Base-by-base conservation (phyloP, 2,888 invertebrate species). In the Therioaphis trifolii region DNA sequence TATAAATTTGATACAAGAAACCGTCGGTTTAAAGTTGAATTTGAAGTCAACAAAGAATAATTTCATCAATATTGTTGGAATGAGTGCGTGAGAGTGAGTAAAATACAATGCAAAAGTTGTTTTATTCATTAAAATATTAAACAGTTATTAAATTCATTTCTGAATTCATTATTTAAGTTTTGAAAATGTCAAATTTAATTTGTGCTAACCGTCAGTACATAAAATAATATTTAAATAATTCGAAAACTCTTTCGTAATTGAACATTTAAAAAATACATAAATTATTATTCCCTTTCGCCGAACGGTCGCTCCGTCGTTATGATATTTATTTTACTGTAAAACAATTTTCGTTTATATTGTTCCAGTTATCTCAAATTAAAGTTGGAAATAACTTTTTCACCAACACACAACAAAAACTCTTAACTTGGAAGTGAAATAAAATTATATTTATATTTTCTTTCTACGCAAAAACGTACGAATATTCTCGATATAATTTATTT, bases 251-350 rank as follows among this genome's bases (percentile, higher is more conserved):
- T 40, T 58, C 40, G 40, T 75, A 58, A 75, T 58, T 75, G 24
- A 24, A 55, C 55, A 1, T 55, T 75, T 58, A 18, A 75, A 40
- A 75, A 75, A 58, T n/a, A 40, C 24, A 75, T 75, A 75, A 58
- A 58, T 75, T 58, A 75, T 58, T 24, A 15, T 75, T 58, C 55
- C 21, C 4, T 74, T 72, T 46, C 46, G 21, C 14, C 52, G 4
- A 9, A 55, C 40, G 74, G n/a, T n/a, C 12, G 35, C 27, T 15
- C 11, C 15, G n/a, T n/a, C n/a, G n/a, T n/a, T n/a, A 24, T 58
- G 21, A 21, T 52, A 24, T 74, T 74, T 55, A 55, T 58, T 75
- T 11, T 24, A 49, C 27, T 27, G 12, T n/a, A n/a, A 71, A 46
- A 49, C 29, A 49, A 52, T 72, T 11, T 29, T 29, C 14, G 29